Evolutionary conservation across 2,113 vertebrate species (phyloP), one percentile per base, ranked within the genome.

Genomic region (Psettodes erumei): DNA sequence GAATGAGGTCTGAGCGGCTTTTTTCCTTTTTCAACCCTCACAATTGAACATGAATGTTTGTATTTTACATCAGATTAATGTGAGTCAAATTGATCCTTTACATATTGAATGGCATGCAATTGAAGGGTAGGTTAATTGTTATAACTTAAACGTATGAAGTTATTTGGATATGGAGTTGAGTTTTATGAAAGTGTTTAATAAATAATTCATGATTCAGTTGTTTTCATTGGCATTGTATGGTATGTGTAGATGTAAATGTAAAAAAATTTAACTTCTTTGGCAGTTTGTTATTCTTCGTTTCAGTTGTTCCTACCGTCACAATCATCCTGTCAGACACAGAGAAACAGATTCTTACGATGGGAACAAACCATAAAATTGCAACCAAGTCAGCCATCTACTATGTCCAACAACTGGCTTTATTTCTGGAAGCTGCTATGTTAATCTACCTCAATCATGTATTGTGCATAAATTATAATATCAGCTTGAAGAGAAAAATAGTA

Each of bases 241-340:
- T 68, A 45, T 79, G 38, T n/a, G n/a, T n/a, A n/a, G 16, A 50
- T 77, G 42, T 58, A 40, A 66, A 67, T 78, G 23, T 63, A 27
- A 50, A 63, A 10, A 15, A 13, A 55, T 51, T 71, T 68, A 16
- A 55, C 75, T 75, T 42, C 32, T 42, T 2, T 9, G 3, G 23
- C 59, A 42, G 37, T 70, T 65, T 66, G 38, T 83, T 42, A 83
- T 16, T 23, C 32, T 27, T 40, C 45, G 27, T 65, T 37, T 55
- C 40, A 30, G 33, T 56, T n/a, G 28, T 4, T 28, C 42, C 10
- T 12, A 13, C 32, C 43, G 12, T 45, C 19, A 27, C 8, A 51
- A 56, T 37, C 33, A 33, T 53, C 64, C 12, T 16, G 19, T 40
- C 37, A 40, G 50, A 75, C 30, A 59, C 0, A 11, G 27, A 58